Evolutionary conservation across 2,797 vertebrate species (phyloP).

Genomic region (Rhincodon typus): DNA sequence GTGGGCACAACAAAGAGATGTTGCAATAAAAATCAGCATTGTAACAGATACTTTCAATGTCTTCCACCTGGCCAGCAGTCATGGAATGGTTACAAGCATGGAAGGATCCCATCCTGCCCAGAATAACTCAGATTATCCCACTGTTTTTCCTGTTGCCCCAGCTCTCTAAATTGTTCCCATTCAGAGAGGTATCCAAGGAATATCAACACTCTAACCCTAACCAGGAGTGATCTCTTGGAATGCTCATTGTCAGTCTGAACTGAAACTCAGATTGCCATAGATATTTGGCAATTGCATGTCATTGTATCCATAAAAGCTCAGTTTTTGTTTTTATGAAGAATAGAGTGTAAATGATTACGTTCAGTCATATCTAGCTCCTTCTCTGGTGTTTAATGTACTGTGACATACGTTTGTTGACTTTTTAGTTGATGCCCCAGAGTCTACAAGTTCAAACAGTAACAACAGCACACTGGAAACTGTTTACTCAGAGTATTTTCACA

Average conservation of each 20-base stretch:
- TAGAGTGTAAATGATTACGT: neutral
- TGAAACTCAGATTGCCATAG: neutral
- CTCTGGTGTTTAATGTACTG: neutral
- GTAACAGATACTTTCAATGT: neutral
- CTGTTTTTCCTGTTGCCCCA: neutral
- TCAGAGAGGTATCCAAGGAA: neutral
- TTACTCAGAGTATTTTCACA: constrained; percentile 35
- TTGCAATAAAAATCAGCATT: neutral
- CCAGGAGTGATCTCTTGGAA: too few relatives aligned
- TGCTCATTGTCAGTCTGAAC: neutral
- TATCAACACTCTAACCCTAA: neutral
- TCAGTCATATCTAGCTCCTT: neutral
- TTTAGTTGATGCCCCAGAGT: constrained; percentile 4
- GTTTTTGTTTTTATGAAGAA: neutral
- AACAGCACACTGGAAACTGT: constrained; percentile 11
- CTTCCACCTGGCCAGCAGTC: neutral
- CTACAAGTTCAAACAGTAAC: constrained; percentile 13
- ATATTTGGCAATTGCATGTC: neutral
- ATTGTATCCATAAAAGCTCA: neutral
- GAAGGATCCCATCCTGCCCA: neutral
- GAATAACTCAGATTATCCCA: neutral
- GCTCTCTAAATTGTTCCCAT: neutral
- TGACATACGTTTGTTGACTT: neutral
- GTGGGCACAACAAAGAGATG: neutral
- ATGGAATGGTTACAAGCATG: neutral